Conservation (phyloP, 2,888 invertebrate species). For the Tineola bisselliella region DNA sequence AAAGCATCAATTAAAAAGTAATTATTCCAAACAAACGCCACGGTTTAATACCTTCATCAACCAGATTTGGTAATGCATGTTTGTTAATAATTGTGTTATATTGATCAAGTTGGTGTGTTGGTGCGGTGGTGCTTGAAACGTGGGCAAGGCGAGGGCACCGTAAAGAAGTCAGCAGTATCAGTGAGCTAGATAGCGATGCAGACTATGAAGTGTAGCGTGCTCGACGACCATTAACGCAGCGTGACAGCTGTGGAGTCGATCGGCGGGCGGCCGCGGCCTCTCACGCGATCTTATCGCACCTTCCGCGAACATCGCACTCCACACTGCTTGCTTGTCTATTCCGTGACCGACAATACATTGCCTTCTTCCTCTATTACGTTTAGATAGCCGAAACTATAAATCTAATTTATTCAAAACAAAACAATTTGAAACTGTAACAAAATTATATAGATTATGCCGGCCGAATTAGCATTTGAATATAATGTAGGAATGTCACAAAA, state of each 20-base stretch:
- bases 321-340: constrained; percentile 35
- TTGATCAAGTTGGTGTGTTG: neutral
- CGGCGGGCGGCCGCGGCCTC: constrained; percentile 40
- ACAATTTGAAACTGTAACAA: neutral
- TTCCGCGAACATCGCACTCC: constrained; percentile 61
- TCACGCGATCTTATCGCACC: constrained; percentile 64
- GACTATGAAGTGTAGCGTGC: constrained; percentile 63
- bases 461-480: too few species aligned
- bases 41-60: neutral
- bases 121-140: neutral
- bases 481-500: too few species aligned
- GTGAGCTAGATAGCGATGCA: constrained; percentile 26
- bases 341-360: constrained; percentile 37
- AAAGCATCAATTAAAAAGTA: neutral
- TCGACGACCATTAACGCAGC: constrained; percentile 60
- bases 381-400: constrained; percentile 4
- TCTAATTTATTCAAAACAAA: neutral
- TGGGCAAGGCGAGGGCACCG: neutral
- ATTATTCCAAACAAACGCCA: neutral
- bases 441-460: neutral
- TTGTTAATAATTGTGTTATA: neutral
- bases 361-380: constrained; percentile 8
- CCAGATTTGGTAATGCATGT: neutral
- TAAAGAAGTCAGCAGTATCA: constrained; percentile 3
- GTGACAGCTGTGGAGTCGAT: constrained; percentile 36